Evolutionary conservation across 1,140 invertebrate genomes (phyloP).

Genomic region (Episyrphus balteatus): DNA sequence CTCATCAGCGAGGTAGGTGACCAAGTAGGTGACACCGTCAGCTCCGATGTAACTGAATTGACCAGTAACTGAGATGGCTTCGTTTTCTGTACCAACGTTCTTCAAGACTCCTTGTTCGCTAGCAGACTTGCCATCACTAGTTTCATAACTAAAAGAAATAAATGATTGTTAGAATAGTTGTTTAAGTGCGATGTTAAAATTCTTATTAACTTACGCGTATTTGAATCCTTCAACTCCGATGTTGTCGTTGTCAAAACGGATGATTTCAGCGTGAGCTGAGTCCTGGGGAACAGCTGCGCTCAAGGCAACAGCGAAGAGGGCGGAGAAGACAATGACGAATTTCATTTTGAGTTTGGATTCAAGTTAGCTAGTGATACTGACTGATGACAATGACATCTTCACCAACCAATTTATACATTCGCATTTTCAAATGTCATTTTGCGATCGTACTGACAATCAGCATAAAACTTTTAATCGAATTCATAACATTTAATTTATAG

Average conservation of each 20-base stretch:
- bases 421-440: no score
- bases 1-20: slow-evolving; percentile 56
- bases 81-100: slow-evolving; percentile 41
- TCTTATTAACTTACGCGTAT: slow-evolving; percentile 37
- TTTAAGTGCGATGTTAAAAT: neutral
- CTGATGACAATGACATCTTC: no score
- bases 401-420: no score
- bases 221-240: slow-evolving; percentile 34
- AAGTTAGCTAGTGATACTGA: no score
- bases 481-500: no score
- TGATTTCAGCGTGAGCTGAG: slow-evolving; percentile 38
- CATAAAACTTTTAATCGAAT: no score
- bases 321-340: slow-evolving; percentile 7
- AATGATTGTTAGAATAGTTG: neutral
- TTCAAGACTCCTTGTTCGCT: slow-evolving; percentile 47
- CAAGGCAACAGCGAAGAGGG: slow-evolving; percentile 24
- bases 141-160: slow-evolving; percentile 33
- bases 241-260: slow-evolving; percentile 37
- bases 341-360: slow-evolving; percentile 7
- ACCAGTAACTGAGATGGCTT: slow-evolving; percentile 40
- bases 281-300: slow-evolving; percentile 13
- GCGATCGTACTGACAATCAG: no score
- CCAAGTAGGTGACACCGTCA: slow-evolving; percentile 47
- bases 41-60: slow-evolving; percentile 49
- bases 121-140: slow-evolving; percentile 49